Base-by-base conservation (phyloP, 2,888 invertebrate species). In the Sthenelais limicola region DNA sequence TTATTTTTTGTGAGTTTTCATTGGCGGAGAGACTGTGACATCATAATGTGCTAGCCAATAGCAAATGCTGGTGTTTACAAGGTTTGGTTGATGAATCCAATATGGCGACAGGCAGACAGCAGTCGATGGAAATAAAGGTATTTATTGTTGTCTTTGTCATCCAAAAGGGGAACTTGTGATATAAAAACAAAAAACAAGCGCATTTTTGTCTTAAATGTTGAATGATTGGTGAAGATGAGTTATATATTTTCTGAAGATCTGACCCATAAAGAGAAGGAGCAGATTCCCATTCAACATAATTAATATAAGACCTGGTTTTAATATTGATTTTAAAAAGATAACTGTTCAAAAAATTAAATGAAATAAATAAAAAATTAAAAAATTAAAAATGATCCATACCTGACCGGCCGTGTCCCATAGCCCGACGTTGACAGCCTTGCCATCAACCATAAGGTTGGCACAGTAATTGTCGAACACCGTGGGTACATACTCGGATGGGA, bases 401-500 rank as follows among this genome's bases (percentile, higher is more conserved):
- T 84, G 84, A 5, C 84, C 84, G 15, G 83, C 84, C 3, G 84
- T 85, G 72, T 86, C 86, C 81, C 83, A 86, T 0, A 85, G 75
- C 1, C 72, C 82, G 1, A 86, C 30, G 69, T 67, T 73, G 28
- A 80, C 62, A 0, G 80, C 74, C 52, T 82, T 81, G 2, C 82
- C 84, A 68, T 82, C 82, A 3, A 84, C 78, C 75, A 81, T 79
- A 0, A 83, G 74, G 73, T 79, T 77, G n/a, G 74, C 77, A n/a
- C 43, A 47, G 73, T 84, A 85, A 74, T 84, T 85, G 76, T 86
- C 86, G 74, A 86, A 86, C 62, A 85, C 85, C 1, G 86, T 86
- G 5, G 85, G 86, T 18, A 86, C 80, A 73, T 86, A 86, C 48
- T 83, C 83, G 5, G 75, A 54, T 0, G 86, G 85, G 74, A 84